Evolutionary conservation across 2,113 vertebrate species (phyloP).

Genomic region (Passer montanus): DNA sequence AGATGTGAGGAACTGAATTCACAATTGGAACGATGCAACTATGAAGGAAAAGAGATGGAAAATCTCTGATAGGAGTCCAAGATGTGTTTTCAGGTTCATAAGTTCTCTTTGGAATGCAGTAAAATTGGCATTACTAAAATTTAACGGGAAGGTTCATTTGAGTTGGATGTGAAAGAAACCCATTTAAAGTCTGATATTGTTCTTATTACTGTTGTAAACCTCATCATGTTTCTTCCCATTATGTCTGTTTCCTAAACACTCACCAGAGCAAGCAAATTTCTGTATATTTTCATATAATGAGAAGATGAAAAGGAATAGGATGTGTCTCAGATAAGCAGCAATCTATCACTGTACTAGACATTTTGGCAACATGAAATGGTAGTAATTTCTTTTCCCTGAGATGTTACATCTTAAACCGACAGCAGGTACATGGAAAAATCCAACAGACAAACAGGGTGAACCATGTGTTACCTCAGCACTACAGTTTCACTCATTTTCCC

Average conservation of each 20-base stretch:
- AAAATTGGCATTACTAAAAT: background rate
- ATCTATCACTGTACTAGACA: background rate
- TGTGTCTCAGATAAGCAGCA: background rate
- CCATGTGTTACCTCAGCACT: background rate
- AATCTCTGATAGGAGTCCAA: background rate
- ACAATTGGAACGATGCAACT: background rate
- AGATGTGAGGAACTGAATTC: background rate
- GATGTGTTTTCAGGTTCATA: background rate
- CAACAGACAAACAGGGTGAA: background rate
- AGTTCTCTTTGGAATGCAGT: background rate
- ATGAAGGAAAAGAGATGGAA: background rate
- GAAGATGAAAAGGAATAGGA: slow-evolving; percentile 1
- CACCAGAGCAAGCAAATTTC: background rate
- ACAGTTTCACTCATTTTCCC: background rate
- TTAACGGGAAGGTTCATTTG: background rate
- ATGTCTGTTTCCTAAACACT: background rate
- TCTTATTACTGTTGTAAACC: background rate
- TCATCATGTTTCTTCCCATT: background rate
- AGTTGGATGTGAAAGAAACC: background rate
- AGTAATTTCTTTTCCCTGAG: background rate
- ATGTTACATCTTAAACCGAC: background rate
- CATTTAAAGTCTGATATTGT: background rate
- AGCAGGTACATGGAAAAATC: background rate
- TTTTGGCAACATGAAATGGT: background rate
- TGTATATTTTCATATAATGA: background rate